Conservation (phyloP, 1,140 invertebrate species). For the Drosophila melanica region DNA sequence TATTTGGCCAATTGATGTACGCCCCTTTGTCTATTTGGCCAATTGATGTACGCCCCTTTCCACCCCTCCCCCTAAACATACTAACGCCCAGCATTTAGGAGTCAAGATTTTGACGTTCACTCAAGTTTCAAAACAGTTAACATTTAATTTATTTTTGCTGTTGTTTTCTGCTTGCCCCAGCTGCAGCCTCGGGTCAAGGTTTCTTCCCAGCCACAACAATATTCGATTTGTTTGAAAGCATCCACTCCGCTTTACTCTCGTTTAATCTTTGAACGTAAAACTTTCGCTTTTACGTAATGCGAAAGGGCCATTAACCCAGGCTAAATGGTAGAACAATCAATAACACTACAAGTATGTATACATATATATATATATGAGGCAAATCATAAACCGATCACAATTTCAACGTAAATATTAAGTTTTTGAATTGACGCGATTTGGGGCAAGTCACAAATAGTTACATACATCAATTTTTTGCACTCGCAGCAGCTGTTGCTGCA, state of each 20-base stretch:
- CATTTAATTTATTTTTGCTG: conserved; percentile 42
- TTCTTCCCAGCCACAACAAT: background rate
- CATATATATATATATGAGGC: too few relatives aligned
- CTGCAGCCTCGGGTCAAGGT: conserved; percentile 20
- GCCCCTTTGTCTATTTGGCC: conserved; percentile 20
- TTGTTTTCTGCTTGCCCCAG: background rate
- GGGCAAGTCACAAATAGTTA: background rate
- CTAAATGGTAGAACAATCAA: background rate
- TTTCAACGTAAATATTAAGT: background rate
- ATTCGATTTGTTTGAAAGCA: conserved; percentile 12
- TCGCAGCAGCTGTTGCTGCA: conserved; percentile 36
- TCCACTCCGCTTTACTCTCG: conserved; percentile 20
- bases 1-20: conserved; percentile 37
- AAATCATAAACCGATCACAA: too few relatives aligned
- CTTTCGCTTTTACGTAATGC: conserved; percentile 26
- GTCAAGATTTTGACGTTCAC: conserved; percentile 18
- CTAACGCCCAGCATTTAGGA: conserved; percentile 1
- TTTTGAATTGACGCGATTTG: conserved; percentile 22
- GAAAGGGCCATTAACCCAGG: background rate
- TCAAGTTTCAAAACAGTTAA: conserved; percentile 42
- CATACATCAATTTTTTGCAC: background rate
- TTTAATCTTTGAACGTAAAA: conserved; percentile 5
- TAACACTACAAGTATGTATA: too few relatives aligned
- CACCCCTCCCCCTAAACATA: background rate
- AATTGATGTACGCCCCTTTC: conserved; percentile 26